Evolutionary conservation across 2,888 invertebrate genomes (phyloP).

Genomic region (Autographa gamma): DNA sequence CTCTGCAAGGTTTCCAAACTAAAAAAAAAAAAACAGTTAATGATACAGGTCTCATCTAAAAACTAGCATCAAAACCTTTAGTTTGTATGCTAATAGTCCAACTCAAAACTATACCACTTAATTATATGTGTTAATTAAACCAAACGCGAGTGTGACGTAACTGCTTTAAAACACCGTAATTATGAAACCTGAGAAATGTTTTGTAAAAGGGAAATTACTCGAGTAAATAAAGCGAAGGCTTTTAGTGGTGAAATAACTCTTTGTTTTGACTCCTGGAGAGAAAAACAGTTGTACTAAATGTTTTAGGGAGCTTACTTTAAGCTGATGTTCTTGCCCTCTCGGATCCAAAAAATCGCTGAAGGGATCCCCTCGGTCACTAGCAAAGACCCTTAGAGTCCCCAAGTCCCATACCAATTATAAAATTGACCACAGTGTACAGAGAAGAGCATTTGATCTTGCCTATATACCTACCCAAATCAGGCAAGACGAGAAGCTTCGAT

Average conservation of each 20-base stretch:
- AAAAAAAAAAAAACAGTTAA: not conserved
- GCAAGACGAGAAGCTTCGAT: not conserved
- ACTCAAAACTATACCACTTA: constrained; percentile 20
- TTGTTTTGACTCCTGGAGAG: constrained; percentile 21
- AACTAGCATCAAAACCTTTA: constrained; percentile 10
- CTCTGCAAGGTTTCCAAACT: too few relatives aligned
- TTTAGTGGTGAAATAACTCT: constrained; percentile 19
- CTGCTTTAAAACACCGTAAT: constrained; percentile 33
- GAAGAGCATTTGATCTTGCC: not conserved
- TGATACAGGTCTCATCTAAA: constrained; percentile 11
- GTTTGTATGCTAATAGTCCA: constrained; percentile 18
- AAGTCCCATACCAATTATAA: constrained; percentile 4
- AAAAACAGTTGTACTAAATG: not conserved
- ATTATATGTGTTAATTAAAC: constrained; percentile 33
- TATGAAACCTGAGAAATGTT: constrained; percentile 29
- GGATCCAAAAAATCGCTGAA: not conserved
- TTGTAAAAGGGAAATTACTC: constrained; percentile 23
- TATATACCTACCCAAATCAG: not conserved
- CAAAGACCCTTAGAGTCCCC: constrained; percentile 4
- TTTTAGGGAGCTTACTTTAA: not conserved
- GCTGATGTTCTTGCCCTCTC: not conserved
- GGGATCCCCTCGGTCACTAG: constrained; percentile 2
- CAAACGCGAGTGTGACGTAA: constrained; percentile 27
- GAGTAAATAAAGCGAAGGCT: constrained; percentile 25
- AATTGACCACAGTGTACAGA: not conserved